These are phyloP conservation scores for Pedicia rivosa DNA, from an alignment of 2,888 invertebrate species.

Conservation along the genomic window DNA sequence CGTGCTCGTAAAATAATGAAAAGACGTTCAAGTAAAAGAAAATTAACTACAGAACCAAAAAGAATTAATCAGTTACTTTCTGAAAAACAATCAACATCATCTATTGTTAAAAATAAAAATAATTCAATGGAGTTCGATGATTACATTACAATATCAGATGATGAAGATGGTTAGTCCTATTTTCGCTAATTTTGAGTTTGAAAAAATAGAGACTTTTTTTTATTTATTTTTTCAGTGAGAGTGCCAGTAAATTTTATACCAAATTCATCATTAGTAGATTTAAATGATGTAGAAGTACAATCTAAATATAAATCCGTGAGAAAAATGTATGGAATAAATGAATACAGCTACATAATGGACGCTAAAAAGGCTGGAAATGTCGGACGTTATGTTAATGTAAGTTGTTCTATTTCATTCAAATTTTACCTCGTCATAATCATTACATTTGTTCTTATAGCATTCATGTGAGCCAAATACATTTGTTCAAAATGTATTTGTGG, in stretches of 20 bases:
- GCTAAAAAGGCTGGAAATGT: slow-evolving; percentile 94
- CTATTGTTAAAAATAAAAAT: no score
- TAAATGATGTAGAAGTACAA: slow-evolving; percentile 19
- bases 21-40: no score
- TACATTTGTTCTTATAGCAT: slow-evolving; percentile 52
- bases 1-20: no score
- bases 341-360: slow-evolving; percentile 89
- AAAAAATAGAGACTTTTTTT: no score
- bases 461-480: slow-evolving; percentile 94
- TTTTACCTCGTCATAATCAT: slow-evolving; percentile 4
- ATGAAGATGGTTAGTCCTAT: no score
- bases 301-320: slow-evolving; percentile 20
- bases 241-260: slow-evolving; percentile 42
- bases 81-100: no score
- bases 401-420: slow-evolving; percentile 21
- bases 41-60: no score
- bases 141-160: slow-evolving; percentile 18
- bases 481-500: slow-evolving; percentile 97
- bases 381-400: slow-evolving; percentile 89
- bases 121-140: no score
- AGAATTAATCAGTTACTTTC: no score
- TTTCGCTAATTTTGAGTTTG: no score
- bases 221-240: slow-evolving; percentile 4
- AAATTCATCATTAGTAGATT: slow-evolving; percentile 38
- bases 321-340: slow-evolving; percentile 58